Evolutionary conservation across 2,888 invertebrate species (phyloP), one percentile per base, ranked within the genome.

Genomic region (Aspidapion aeneum): DNA sequence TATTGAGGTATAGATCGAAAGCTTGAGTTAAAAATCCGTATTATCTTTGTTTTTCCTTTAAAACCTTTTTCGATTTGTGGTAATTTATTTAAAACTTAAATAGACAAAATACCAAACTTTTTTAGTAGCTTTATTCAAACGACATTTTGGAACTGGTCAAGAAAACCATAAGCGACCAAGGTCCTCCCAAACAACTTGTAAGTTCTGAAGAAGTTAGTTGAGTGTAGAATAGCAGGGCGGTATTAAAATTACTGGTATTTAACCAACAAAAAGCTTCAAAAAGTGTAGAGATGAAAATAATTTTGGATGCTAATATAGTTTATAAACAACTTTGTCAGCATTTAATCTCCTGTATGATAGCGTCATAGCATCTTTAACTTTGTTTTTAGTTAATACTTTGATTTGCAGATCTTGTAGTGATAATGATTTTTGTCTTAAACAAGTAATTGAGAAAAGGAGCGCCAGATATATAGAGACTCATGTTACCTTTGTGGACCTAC

Each of bases 271-370:
- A 88, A 74, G 89, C 89, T 74, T 87, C 87, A 58, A 93, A 92
- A 71, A 93, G 93, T 5, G 84, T 94, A 72, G 93, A 94, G 72
- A 87, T 95, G 87, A 82, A 94, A 61, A 82, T 94, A 74, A 92
- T 95, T 72, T 93, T 93, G 0, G 94, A 94, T 2, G 94, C 94
- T 79, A 92, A 92, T 79, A 83, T 90, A 71, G 92, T 93, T 75
- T 94, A 94, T 75, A 92, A 91, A 66, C 91, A 93, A 78, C 83
- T 94, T 50, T 94, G 94, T 79, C 91, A 93, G 76, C 93, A 94
- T 80, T 81, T 95, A 72, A 92, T 94, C 64, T 91, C 91, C 58
- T 93, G 92, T 76, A 88, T 94, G 83, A 90, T 90, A 63, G 91
- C 90, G 76, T 91, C 81, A 72, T 81, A 77, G 74, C 75, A 72